Conservation (phyloP, 1,140 invertebrate genomes). For the Ostrea denselamellosa region DNA sequence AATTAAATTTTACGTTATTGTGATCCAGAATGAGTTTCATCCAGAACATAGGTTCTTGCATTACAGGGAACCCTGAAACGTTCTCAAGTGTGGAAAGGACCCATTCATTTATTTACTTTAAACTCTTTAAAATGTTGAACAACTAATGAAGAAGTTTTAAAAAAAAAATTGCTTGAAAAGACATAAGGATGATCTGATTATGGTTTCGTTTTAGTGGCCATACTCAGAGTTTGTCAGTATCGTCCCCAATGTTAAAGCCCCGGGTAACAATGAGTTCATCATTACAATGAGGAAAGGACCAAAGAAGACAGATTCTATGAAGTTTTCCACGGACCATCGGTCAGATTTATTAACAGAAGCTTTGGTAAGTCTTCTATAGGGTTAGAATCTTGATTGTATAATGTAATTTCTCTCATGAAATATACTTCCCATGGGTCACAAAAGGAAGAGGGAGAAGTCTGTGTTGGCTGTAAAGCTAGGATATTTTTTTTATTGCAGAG, state of each 20-base stretch:
- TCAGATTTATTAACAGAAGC: constrained; percentile 95
- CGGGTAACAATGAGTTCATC: constrained; percentile 85
- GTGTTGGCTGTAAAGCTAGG: too few species aligned
- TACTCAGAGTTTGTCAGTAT: constrained; percentile 81
- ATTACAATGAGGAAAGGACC: constrained; percentile 92
- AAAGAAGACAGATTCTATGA: constrained; percentile 95
- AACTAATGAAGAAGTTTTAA: too few species aligned
- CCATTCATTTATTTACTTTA: too few species aligned
- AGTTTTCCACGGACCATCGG: constrained; percentile 97
- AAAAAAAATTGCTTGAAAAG: too few species aligned
- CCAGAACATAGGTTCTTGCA: too few species aligned
- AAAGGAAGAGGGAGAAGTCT: background rate
- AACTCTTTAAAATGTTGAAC: too few species aligned
- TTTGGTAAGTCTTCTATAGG: constrained; percentile 83
- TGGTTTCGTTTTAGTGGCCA: constrained; percentile 78
- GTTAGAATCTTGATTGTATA: background rate
- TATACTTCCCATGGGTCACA: background rate
- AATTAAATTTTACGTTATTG: too few species aligned
- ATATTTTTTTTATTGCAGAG: constrained; percentile 72
- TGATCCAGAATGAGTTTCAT: too few species aligned
- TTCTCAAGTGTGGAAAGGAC: too few species aligned
- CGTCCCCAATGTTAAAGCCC: constrained; percentile 76
- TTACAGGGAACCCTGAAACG: too few species aligned
- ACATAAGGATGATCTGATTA: background rate
- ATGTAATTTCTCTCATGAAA: background rate